Evolutionary conservation across 2,113 vertebrate genomes (phyloP), one percentile per base, ranked within the genome.

Genomic region (Cebus imitator): DNA sequence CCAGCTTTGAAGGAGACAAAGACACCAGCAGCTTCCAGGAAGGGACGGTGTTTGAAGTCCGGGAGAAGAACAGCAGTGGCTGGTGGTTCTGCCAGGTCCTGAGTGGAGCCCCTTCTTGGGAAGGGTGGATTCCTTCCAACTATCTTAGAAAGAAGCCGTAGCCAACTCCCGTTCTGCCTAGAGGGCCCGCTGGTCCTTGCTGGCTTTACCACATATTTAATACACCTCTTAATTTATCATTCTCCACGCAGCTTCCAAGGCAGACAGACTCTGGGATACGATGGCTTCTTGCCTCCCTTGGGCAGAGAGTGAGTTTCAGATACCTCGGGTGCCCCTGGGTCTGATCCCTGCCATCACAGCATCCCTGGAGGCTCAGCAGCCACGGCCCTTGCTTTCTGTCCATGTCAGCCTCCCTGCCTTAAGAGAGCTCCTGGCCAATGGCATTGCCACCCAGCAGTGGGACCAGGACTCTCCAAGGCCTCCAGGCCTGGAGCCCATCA

Each of bases 111-210:
- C 98, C 99, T 0, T 98, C 98, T 92, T 99, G 99, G 98, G 99
- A 99, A 99, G 99, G 99, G 99, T 99, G 99, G 99, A 99, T 99
- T 98, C 99, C 99, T 98, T 99, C 99, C 91, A 99, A 99, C 97
- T 99, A 99, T 98, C 99, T 99, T 96, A 98, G 99, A 92, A 99
- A 99, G 98, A 99, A 99, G 99, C 99, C 99, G 4, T 99, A 99
- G 98, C 95, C 1, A 0, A n/a, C 50, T 40, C 30, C 43, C 18
- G 2, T 55, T 58, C 48, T 57, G 32, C 35, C 61, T 2, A 18
- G 78, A 86, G 90, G 6, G n/a, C 97, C 87, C 21, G 32, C 78
- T 32, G 27, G 76, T 91, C 97, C 92, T 97, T 95, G 40, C 78
- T 45, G 93, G 97, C 98, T 97, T 90, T 88, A 95, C 98, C 84